phyloP scores from a whole-genome alignment of 2,888 invertebrate genomes.

The Ommatoiulus sabulosus region DNA sequence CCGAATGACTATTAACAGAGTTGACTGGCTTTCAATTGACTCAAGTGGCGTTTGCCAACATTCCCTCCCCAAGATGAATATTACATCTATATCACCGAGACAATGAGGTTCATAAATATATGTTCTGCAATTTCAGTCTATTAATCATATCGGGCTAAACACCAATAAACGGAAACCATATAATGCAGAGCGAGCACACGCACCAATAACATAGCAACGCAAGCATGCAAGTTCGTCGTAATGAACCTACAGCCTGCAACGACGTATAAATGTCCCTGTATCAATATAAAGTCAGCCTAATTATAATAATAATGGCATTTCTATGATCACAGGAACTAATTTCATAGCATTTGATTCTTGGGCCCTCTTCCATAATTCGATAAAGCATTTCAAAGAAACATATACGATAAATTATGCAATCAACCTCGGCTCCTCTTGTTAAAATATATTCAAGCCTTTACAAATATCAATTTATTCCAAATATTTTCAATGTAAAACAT shows the following conservation, averaged over 20 bases:
- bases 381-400: no score
- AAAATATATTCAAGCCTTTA: no score
- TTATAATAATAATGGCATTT: background rate
- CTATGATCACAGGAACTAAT: background rate
- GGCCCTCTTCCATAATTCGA: background rate
- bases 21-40: conserved; percentile 7
- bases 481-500: no score
- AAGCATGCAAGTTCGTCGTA: background rate
- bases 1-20: background rate
- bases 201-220: background rate
- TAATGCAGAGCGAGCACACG: background rate
- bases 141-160: conserved; percentile 7
- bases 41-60: background rate
- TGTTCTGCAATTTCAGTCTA: conserved; percentile 7
- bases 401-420: no score
- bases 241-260: background rate
- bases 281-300: background rate
- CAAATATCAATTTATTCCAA: no score
- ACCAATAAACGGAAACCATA: conserved; percentile 20
- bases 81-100: background rate
- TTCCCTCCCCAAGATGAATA: background rate
- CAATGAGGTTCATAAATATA: conserved; percentile 21
- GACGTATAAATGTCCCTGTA: no score
- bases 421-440: no score
- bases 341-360: background rate